phyloP scores from a whole-genome alignment of 1,140 invertebrate genomes.

The Harpegnathos saltator region DNA sequence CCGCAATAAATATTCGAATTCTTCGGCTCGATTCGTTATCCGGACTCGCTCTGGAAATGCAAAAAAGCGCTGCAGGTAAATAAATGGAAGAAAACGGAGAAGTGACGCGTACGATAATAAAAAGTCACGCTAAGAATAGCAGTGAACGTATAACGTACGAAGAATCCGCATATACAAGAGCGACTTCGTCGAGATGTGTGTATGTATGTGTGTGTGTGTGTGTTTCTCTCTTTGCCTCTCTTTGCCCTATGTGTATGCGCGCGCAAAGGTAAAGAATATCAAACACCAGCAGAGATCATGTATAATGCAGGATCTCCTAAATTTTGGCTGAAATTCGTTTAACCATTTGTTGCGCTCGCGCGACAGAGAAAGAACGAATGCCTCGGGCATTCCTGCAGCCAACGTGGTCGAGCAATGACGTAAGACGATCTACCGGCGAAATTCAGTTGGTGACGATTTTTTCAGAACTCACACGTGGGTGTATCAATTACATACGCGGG shows the following conservation, averaged over 20 bases:
- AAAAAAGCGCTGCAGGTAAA: constrained; percentile 16
- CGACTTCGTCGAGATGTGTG: constrained; percentile 51
- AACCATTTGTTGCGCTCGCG: not conserved
- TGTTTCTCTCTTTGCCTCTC: constrained; percentile 17
- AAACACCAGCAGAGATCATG: constrained; percentile 10
- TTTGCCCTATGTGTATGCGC: not conserved
- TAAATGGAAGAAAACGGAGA: constrained; percentile 41
- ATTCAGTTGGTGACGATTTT: constrained; percentile 13
- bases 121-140: constrained; percentile 81
- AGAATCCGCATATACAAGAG: constrained; percentile 62
- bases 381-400: not conserved
- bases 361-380: too few relatives aligned
- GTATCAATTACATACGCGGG: constrained; percentile 27
- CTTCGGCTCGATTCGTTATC: not conserved
- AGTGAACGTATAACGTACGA: constrained; percentile 75
- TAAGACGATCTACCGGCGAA: constrained; percentile 21
- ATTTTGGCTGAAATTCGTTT: constrained; percentile 20
- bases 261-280: not conserved
- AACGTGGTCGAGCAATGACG: not conserved
- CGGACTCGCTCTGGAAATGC: not conserved
- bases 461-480: not conserved
- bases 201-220: constrained; percentile 47
- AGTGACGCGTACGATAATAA: constrained; percentile 71
- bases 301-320: constrained; percentile 38
- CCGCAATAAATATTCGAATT: not conserved